Evolutionary conservation across 2,888 invertebrate genomes (phyloP).

Genomic region (Eumerus sabulonum): DNA sequence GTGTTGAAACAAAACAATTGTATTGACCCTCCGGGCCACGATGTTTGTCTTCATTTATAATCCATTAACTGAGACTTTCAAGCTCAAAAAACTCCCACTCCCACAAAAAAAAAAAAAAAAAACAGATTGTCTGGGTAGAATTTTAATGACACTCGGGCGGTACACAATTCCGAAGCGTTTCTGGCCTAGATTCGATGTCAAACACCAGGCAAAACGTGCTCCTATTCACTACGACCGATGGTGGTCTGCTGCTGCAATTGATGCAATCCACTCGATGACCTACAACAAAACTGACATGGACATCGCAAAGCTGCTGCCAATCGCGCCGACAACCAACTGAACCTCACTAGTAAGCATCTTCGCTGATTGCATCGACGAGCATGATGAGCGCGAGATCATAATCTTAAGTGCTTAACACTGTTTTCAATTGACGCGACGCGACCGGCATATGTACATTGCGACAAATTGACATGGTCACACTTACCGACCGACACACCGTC

Average conservation of each 20-base stretch:
- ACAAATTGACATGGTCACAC: slow-evolving; percentile 57
- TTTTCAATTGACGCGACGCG: slow-evolving; percentile 66
- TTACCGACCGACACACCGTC: slow-evolving; percentile 28
- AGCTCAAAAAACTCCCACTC: background rate
- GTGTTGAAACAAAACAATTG: slow-evolving; percentile 11
- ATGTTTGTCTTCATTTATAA: slow-evolving; percentile 63
- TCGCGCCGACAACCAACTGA: slow-evolving; percentile 45
- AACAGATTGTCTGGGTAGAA: too few relatives aligned
- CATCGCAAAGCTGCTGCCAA: slow-evolving; percentile 40
- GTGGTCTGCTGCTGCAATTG: slow-evolving; percentile 58
- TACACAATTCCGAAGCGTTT: slow-evolving; percentile 42
- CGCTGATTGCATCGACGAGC: slow-evolving; percentile 27
- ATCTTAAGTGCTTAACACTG: slow-evolving; percentile 68
- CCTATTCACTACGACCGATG: slow-evolving; percentile 45
- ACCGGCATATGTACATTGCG: slow-evolving; percentile 39
- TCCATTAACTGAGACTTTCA: slow-evolving; percentile 47
- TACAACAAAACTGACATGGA: slow-evolving; percentile 57
- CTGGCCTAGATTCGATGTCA: slow-evolving; percentile 57
- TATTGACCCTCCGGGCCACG: slow-evolving; percentile 28
- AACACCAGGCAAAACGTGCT: slow-evolving; percentile 36
- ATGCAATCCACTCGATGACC: slow-evolving; percentile 61
- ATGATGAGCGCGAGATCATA: slow-evolving; percentile 48
- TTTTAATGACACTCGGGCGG: background rate
- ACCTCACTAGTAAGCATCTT: slow-evolving; percentile 53
- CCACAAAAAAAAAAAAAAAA: too few relatives aligned